Conservation (phyloP, 2,888 invertebrate genomes). For the Rambutsinella grinnellia region DNA sequence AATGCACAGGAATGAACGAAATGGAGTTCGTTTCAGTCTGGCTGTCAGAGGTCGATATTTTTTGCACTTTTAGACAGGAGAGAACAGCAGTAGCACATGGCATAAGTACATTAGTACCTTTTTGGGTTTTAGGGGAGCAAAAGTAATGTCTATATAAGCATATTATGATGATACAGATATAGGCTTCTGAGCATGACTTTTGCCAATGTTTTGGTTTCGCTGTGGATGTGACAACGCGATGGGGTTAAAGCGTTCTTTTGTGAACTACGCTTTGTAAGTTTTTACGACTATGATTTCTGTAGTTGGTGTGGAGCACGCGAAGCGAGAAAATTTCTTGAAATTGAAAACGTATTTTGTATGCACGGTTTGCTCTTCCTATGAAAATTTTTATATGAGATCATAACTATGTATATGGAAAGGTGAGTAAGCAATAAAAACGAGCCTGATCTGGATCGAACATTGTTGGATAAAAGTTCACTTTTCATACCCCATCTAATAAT, state of each 20-base stretch:
- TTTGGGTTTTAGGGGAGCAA: neutral
- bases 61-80: conserved; percentile 17
- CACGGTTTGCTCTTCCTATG: no score
- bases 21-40: conserved; percentile 3
- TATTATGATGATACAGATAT: neutral
- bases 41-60: conserved; percentile 21
- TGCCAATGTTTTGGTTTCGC: conserved; percentile 49
- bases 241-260: no score
- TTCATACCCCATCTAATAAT: no score
- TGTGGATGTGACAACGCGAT: conserved; percentile 42
- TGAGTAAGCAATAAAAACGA: no score
- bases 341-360: no score
- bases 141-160: neutral
- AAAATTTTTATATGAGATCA: no score
- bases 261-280: no score
- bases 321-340: neutral
- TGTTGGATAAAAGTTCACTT: no score
- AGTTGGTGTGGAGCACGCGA: neutral
- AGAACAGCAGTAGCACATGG: conserved; percentile 22
- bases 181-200: conserved; percentile 43
- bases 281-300: no score
- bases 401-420: no score
- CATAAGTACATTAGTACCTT: conserved; percentile 5
- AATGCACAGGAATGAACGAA: neutral
- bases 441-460: no score